Evolutionary conservation across 2,888 invertebrate genomes (phyloP), one percentile per base, ranked within the genome.

Genomic region (Sycophila texana): DNA sequence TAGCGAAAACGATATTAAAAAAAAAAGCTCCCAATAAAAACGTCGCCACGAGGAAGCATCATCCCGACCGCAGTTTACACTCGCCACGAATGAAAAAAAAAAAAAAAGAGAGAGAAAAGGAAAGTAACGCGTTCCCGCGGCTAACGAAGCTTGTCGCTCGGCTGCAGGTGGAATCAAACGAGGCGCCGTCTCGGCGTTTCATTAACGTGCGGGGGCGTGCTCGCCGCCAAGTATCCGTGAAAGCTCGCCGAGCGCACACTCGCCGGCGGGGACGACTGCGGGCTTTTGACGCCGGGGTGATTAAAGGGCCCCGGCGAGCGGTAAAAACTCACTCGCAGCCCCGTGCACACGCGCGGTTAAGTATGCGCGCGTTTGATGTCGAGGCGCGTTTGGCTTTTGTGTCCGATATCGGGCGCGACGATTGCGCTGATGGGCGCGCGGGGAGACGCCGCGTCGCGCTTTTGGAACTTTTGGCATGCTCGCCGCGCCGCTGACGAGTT

Each of bases 131-230:
- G 61, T 72, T 66, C 55, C 53, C 51, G 26, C 13, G 51, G 20
- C 72, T 79, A 79, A 79, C 79, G 75, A 79, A 61, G 79, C 79
- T 71, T 18, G 61, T 66, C 20, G 74, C 74, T 20, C n/a, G 13
- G n/a, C 71, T 72, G 18, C 47, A 57, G 55, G 47, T 74, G 67
- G 61, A 75, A 72, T 75, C 77, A 77, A 74, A 77, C 75, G 71
- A 47, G 26, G 67, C 61, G 60, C 14, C 72, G 72, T 39, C 39
- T 39, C 71, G 61, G 53, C 73, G 65, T 68, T 77, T 73, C 68
- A 74, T 78, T 68, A 78, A 61, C 61, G 61, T 61, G 67, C 39
- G 22, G 20, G 49, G 13, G 39, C 12, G n/a, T 4, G 65, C 26
- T 20, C 16, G 22, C n/a, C 18, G 26, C 55, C 60, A 78, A 78